Conservation (phyloP, 2,797 vertebrate species). For the Neosalanx taihuensis region DNA sequence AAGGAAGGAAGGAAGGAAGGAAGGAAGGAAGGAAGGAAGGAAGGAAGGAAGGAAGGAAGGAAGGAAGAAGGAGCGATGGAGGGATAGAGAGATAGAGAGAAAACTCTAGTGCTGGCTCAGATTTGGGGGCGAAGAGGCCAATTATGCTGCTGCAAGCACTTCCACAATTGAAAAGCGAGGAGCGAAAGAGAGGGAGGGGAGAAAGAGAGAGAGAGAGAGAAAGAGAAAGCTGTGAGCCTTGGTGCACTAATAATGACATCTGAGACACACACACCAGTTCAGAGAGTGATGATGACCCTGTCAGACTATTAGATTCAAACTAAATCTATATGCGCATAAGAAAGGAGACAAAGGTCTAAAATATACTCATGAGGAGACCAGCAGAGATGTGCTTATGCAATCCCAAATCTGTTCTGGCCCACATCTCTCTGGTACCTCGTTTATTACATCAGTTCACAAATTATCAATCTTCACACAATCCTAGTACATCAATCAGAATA, state of each 20-base stretch:
- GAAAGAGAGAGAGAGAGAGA: not conserved
- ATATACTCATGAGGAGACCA: too few species aligned
- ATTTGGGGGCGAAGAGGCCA: conserved; percentile 14
- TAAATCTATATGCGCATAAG: too few species aligned
- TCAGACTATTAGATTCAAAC: too few species aligned
- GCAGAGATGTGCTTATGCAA: too few species aligned
- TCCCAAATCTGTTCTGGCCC: too few species aligned
- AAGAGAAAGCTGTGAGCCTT: not conserved
- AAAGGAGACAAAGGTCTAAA: too few species aligned
- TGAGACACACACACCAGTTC: not conserved
- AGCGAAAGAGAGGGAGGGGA: not conserved
- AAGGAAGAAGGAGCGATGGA: not conserved
- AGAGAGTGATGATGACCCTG: not conserved
- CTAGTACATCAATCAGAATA: too few species aligned
- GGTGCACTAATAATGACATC: too few species aligned
- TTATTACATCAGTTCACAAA: too few species aligned
- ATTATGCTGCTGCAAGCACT: conserved; percentile 31
- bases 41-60: not conserved
- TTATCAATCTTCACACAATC: too few species aligned
- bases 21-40: not conserved
- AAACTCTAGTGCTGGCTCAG: conserved; percentile 35
- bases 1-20: not conserved
- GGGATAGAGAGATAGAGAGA: not conserved
- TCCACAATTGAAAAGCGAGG: not conserved
- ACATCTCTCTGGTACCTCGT: too few species aligned